Evolutionary conservation across 2,113 vertebrate species (phyloP).

Genomic region (Sinocyclocheilus anshuiensis): DNA sequence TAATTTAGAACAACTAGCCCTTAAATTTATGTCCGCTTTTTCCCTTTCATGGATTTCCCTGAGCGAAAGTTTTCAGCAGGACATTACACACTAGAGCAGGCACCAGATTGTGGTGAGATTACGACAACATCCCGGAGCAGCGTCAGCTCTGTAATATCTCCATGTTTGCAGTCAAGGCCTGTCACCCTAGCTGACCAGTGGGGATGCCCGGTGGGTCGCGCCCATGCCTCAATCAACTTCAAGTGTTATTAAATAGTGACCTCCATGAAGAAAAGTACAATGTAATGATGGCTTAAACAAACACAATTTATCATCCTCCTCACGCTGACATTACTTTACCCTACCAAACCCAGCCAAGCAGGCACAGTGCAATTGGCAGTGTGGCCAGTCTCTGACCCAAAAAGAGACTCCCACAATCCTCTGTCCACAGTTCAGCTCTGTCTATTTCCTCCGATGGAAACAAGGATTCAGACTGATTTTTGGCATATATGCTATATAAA

Average conservation of each 20-base stretch:
- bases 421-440: constrained; percentile 36
- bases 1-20: constrained; percentile 79
- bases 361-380: constrained; percentile 56
- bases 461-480: neutral
- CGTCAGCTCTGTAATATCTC: constrained; percentile 80
- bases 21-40: constrained; percentile 59
- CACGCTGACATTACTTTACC: constrained; percentile 73
- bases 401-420: constrained; percentile 30
- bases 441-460: neutral
- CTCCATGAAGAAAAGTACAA: constrained; percentile 84
- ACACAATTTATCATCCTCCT: constrained; percentile 86
- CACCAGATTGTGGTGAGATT: constrained; percentile 90
- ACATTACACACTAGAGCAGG: constrained; percentile 88
- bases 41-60: constrained; percentile 55
- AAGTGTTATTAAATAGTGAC: constrained; percentile 86
- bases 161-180: constrained; percentile 85
- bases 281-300: constrained; percentile 90
- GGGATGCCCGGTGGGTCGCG: constrained; percentile 65
- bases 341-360: constrained; percentile 71
- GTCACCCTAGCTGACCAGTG: constrained; percentile 86
- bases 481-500: neutral
- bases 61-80: constrained; percentile 77
- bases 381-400: constrained; percentile 49
- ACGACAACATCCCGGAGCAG: constrained; percentile 80
- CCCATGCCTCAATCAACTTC: constrained; percentile 80